phyloP scores from a whole-genome alignment of 1,140 invertebrate species.

The Diorhabda elongata region DNA sequence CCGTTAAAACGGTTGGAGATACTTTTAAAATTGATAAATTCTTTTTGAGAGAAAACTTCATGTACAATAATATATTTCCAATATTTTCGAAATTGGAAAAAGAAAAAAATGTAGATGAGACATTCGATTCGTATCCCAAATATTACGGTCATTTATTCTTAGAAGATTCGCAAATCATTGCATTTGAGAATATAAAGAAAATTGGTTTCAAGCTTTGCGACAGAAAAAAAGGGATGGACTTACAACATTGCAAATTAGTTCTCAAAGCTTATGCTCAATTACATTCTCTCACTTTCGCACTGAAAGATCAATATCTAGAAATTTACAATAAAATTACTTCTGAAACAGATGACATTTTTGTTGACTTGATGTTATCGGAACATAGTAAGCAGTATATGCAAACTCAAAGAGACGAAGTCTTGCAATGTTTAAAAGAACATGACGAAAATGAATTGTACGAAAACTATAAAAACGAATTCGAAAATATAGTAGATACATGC shows the following conservation, averaged over 20 bases:
- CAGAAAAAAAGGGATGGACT: constrained; percentile 46
- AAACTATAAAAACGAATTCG: constrained; percentile 16
- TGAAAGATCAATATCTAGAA: constrained; percentile 46
- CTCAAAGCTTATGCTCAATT: constrained; percentile 51
- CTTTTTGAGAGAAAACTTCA: constrained; percentile 29
- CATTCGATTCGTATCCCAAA: constrained; percentile 25
- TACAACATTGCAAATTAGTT: constrained; percentile 47
- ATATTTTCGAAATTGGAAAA: constrained; percentile 23
- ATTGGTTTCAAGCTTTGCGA: constrained; percentile 48
- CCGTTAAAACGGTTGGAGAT: neutral
- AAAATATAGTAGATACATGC: constrained; percentile 12
- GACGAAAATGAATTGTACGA: constrained; percentile 22
- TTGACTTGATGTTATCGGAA: neutral
- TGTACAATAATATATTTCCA: constrained; percentile 30
- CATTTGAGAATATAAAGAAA: constrained; percentile 53
- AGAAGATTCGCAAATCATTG: constrained; percentile 47
- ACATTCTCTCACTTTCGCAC: constrained; percentile 52
- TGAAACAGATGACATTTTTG: constrained; percentile 26
- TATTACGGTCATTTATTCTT: constrained; percentile 43
- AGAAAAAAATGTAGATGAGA: constrained; percentile 9
- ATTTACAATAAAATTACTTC: constrained; percentile 26
- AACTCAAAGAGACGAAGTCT: neutral
- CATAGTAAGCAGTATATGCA: constrained; percentile 17
- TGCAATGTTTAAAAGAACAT: constrained; percentile 17
- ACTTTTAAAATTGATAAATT: neutral